phyloP scores from a whole-genome alignment of 2,797 vertebrate species.

The Rhinogobio ventralis region DNA sequence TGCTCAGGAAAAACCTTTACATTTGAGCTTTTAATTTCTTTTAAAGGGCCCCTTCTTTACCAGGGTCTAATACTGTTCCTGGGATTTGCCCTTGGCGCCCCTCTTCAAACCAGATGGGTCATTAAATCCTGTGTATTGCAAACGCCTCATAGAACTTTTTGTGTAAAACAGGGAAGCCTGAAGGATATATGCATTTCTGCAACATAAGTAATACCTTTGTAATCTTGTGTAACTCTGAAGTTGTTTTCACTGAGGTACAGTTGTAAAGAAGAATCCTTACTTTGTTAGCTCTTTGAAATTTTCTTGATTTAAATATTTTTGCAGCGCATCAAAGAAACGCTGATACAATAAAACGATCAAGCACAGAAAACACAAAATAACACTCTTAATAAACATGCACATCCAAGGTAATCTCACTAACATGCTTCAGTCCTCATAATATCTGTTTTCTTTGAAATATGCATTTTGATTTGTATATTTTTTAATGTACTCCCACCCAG shows the following conservation, averaged over 20 bases:
- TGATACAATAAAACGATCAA: neutral
- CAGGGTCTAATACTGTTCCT: neutral
- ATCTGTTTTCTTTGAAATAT: neutral
- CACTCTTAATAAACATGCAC: too few species aligned
- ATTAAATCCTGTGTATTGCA: neutral
- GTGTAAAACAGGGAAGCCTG: neutral
- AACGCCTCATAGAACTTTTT: neutral
- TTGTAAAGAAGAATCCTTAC: neutral
- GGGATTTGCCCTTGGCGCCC: neutral
- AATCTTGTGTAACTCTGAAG: neutral
- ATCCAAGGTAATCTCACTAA: neutral
- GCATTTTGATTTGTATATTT: slow-evolving; percentile 3
- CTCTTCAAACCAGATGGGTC: neutral
- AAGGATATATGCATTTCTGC: neutral
- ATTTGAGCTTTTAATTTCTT: slow-evolving; percentile 3
- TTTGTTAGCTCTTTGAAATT: neutral
- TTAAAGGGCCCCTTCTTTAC: neutral
- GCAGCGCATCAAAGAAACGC: neutral
- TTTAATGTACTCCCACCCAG: slow-evolving; percentile 1
- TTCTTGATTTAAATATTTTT: slow-evolving; percentile 5
- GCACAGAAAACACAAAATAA: too few species aligned
- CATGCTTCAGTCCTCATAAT: neutral
- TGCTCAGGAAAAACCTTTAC: neutral
- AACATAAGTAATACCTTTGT: neutral
- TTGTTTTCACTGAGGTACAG: too few species aligned